A percentile compares a stretch with the other conserved stretches of the same genome.
phyloP scores from a whole-genome alignment of 1,140 invertebrate species.

The Marisa cornuarietis region DNA sequence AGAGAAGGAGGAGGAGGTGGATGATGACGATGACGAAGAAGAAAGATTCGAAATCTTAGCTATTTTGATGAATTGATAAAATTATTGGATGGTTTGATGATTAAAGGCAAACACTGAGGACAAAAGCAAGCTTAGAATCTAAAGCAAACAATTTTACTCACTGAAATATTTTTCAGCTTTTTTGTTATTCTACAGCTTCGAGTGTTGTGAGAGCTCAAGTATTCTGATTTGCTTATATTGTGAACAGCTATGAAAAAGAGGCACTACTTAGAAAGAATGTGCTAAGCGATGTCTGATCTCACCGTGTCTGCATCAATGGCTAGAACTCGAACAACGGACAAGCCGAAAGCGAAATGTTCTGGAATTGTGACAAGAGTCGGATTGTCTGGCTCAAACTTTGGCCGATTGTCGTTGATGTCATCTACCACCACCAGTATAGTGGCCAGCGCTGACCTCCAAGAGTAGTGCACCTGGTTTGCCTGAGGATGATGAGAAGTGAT shows the following conservation, averaged over 20 bases:
- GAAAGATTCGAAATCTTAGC: too few relatives aligned
- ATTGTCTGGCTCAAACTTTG: neutral
- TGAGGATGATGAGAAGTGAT: neutral
- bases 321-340: neutral
- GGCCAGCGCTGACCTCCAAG: neutral
- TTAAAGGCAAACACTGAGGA: neutral
- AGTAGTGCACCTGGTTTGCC: neutral
- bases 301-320: constrained; percentile 4
- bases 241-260: neutral
- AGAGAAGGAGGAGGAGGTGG: too few relatives aligned
- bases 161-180: neutral
- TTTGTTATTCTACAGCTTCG: too few relatives aligned
- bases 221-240: neutral
- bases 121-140: neutral
- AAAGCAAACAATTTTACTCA: neutral
- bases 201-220: neutral
- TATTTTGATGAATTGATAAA: too few relatives aligned
- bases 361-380: neutral
- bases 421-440: constrained; percentile 8
- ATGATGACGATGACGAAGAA: neutral
- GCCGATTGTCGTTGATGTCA: constrained; percentile 10
- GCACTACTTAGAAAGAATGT: too few relatives aligned
- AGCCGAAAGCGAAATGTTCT: constrained; percentile 2
- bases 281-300: neutral
- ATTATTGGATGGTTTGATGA: neutral